These are phyloP conservation scores for Regulus satrapa DNA, from an alignment of 2,113 vertebrate genomes.

Conservation along the genomic window DNA sequence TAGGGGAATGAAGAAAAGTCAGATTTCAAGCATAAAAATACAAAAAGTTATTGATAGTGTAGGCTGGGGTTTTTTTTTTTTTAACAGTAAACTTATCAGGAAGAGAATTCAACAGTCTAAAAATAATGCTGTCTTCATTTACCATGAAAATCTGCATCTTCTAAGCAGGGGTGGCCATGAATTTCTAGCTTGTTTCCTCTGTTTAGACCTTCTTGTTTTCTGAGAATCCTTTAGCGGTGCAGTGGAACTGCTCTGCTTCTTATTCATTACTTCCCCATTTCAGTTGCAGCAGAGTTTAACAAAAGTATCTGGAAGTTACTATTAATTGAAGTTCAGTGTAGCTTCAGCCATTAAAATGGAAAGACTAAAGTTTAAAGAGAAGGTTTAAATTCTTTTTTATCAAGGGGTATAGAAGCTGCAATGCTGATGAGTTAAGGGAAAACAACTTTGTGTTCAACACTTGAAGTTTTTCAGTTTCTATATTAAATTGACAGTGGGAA, in stretches of 20 bases:
- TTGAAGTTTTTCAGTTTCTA: neutral
- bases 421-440: neutral
- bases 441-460: neutral
- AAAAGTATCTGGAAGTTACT: neutral
- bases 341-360: neutral
- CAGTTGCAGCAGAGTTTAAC: neutral
- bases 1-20: neutral
- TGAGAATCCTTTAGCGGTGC: neutral
- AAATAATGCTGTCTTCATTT: neutral
- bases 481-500: neutral
- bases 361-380: neutral
- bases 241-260: neutral
- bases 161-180: neutral
- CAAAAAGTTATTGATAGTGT: neutral
- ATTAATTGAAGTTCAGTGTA: neutral
- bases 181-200: neutral
- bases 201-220: neutral
- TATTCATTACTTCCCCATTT: neutral
- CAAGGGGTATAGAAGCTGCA: neutral
- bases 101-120: neutral
- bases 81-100: neutral
- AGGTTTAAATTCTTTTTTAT: neutral
- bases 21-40: neutral
- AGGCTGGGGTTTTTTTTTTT: neutral
- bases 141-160: neutral